A percentile compares a stretch with the other conserved stretches of the same genome.
Conservation (phyloP, 2,888 invertebrate genomes). For the Agonopterix heracliana region DNA sequence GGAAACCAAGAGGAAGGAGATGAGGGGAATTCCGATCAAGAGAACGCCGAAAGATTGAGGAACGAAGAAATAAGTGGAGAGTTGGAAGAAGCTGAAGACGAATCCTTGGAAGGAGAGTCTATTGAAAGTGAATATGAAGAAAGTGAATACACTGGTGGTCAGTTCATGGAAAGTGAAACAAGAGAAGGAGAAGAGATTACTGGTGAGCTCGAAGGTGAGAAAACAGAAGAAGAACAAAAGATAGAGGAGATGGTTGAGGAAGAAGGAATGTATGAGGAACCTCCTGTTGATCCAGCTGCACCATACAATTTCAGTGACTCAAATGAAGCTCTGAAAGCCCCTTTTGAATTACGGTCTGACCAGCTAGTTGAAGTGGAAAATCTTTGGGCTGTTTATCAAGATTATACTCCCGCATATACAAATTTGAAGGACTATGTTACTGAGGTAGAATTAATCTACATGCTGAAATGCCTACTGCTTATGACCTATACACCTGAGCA, state of each 20-base stretch:
- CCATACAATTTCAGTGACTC: slow-evolving; percentile 57
- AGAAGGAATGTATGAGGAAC: slow-evolving; percentile 51
- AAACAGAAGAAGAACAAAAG: slow-evolving; percentile 17
- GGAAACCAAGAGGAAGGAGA: slow-evolving; percentile 4
- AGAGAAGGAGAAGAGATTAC: slow-evolving; percentile 20
- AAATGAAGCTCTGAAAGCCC: slow-evolving; percentile 48
- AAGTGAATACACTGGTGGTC: slow-evolving; percentile 9
- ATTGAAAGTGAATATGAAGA: slow-evolving; percentile 18
- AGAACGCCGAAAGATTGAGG: background rate
- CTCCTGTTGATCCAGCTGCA: slow-evolving; percentile 60
- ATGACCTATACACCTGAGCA: slow-evolving; percentile 62
- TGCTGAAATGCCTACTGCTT: slow-evolving; percentile 53
- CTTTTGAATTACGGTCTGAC: slow-evolving; percentile 53
- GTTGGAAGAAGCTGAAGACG: background rate
- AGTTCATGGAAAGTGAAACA: slow-evolving; percentile 17
- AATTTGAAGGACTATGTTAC: slow-evolving; percentile 56
- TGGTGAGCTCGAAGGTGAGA: slow-evolving; percentile 29
- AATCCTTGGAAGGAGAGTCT: slow-evolving; percentile 4
- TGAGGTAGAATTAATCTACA: slow-evolving; percentile 56
- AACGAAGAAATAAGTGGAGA: slow-evolving; percentile 1
- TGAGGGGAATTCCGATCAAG: slow-evolving; percentile 12
- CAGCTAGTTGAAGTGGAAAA: slow-evolving; percentile 59
- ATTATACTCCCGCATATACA: slow-evolving; percentile 60
- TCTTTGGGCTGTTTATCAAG: slow-evolving; percentile 57
- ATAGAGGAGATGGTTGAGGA: slow-evolving; percentile 34